A percentile compares a stretch with the other conserved stretches of the same genome.
These are phyloP conservation scores for Cassiopea andromeda DNA, from an alignment of 30 jellyfish, hydroid and myxozoan genomes.

Conservation along the genomic window DNA sequence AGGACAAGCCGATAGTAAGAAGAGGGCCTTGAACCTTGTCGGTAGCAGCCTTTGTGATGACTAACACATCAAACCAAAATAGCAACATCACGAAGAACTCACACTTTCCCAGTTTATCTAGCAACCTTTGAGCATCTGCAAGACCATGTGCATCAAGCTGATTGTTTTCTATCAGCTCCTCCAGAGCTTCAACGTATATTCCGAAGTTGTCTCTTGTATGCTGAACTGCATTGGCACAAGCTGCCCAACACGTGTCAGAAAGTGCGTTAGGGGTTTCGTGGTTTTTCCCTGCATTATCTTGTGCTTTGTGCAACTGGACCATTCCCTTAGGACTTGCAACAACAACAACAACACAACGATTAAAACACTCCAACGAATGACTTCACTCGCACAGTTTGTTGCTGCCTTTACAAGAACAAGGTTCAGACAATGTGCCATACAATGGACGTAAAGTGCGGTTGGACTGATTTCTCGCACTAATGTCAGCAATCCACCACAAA, in stretches of 20 bases:
- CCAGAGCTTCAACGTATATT: slow-evolving; percentile 40
- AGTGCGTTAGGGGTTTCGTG: slow-evolving; percentile 27
- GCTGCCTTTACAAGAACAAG: slow-evolving; percentile 55
- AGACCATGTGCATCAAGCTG: slow-evolving; percentile 56
- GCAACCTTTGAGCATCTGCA: slow-evolving; percentile 11
- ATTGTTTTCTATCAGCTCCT: slow-evolving; percentile 10
- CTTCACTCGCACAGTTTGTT: slow-evolving; percentile 22
- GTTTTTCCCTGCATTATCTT: slow-evolving; percentile 12
- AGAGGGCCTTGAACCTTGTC: background rate
- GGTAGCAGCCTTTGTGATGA: slow-evolving; percentile 68
- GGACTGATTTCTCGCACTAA: slow-evolving; percentile 43
- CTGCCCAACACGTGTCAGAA: slow-evolving; percentile 36
- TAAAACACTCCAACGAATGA: too few species aligned
- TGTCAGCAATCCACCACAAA: slow-evolving; percentile 43
- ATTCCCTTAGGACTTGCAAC: slow-evolving; percentile 45
- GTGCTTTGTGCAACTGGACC: slow-evolving; percentile 26
- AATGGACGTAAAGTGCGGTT: slow-evolving; percentile 41
- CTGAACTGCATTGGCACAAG: slow-evolving; percentile 52
- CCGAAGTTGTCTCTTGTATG: slow-evolving; percentile 43
- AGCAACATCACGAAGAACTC: slow-evolving; percentile 45
- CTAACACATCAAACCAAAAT: slow-evolving; percentile 53
- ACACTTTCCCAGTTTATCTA: slow-evolving; percentile 17
- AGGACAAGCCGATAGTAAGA: too few species aligned
- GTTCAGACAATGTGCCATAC: too few species aligned
- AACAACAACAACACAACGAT: slow-evolving; percentile 11